Evolutionary conservation across 2,888 invertebrate species (phyloP).

Genomic region (Itoplectis maculator): DNA sequence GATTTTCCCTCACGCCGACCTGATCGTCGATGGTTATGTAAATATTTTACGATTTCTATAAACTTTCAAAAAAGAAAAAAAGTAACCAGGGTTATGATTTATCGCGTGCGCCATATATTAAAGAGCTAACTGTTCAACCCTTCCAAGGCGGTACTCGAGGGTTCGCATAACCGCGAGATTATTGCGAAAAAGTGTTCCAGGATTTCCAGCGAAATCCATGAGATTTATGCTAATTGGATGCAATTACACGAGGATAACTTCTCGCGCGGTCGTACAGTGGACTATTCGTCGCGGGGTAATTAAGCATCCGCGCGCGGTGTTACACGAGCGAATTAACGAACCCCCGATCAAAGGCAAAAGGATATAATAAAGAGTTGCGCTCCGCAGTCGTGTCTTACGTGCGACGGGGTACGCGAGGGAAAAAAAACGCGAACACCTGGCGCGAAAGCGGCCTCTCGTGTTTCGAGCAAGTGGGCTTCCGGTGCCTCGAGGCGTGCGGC

Average conservation of each 20-base stretch:
- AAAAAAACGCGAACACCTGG: constrained; percentile 10
- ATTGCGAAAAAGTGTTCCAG: constrained; percentile 58
- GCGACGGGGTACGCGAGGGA: too few species aligned
- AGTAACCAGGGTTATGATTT: constrained; percentile 42
- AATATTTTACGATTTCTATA: neutral
- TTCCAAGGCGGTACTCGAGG: constrained; percentile 25
- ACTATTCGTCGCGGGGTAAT: constrained; percentile 65
- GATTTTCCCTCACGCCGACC: neutral
- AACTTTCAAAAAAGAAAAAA: constrained; percentile 26
- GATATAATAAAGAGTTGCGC: neutral
- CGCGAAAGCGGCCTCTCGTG: constrained; percentile 24
- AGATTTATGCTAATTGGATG: constrained; percentile 73
- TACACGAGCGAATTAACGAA: constrained; percentile 57
- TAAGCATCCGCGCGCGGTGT: constrained; percentile 54
- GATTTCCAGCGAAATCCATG: constrained; percentile 68
- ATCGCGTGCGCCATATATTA: constrained; percentile 61
- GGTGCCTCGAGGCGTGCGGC: constrained; percentile 38
- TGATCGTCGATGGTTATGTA: neutral
- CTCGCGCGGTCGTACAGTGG: constrained; percentile 63
- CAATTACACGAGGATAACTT: constrained; percentile 70
- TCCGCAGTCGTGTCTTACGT: too few species aligned
- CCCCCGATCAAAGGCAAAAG: constrained; percentile 61
- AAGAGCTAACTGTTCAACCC: constrained; percentile 29
- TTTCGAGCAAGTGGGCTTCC: constrained; percentile 52
- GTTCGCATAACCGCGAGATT: constrained; percentile 31